These are phyloP conservation scores for Brotula barbata DNA, from an alignment of 2,797 vertebrate species.

Conservation along the genomic window DNA sequence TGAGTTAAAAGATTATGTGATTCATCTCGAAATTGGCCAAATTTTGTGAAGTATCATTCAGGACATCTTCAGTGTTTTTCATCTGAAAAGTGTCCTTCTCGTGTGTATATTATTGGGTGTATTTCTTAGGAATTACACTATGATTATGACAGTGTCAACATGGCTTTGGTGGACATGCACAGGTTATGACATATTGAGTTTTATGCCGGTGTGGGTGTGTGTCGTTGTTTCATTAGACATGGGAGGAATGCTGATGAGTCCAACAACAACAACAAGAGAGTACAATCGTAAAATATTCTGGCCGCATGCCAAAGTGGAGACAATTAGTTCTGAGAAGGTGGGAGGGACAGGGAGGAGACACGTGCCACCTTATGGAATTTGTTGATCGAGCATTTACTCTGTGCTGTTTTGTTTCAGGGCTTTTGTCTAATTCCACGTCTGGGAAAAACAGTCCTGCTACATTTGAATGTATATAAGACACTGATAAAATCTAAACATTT, in stretches of 20 bases:
- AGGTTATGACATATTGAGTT: too few species aligned
- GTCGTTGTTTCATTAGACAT: conserved; percentile 66
- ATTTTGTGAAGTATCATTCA: conserved; percentile 5
- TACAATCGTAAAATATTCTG: conserved; percentile 62
- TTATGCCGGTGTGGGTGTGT: conserved; percentile 29
- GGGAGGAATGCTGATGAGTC: conserved; percentile 63
- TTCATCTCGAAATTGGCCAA: background rate
- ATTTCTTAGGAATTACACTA: background rate
- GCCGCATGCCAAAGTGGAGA: conserved; percentile 55
- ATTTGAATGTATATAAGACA: too few species aligned
- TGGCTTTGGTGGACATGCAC: background rate
- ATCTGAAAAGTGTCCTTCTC: background rate
- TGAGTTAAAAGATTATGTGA: conserved; percentile 20
- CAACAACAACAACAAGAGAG: conserved; percentile 66
- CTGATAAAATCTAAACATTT: conserved; percentile 2
- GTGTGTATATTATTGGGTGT: background rate
- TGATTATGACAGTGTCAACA: background rate
- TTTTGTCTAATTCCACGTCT: background rate
- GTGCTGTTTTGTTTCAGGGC: background rate
- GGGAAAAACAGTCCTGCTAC: background rate
- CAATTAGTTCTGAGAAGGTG: conserved; percentile 58
- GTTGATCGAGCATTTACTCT: conserved; percentile 21
- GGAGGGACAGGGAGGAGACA: conserved; percentile 42
- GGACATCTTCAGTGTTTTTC: background rate
- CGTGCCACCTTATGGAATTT: conserved; percentile 39